Base-by-base conservation (phyloP, 2,888 invertebrate genomes). In the Callyntrura guangdongensis region DNA sequence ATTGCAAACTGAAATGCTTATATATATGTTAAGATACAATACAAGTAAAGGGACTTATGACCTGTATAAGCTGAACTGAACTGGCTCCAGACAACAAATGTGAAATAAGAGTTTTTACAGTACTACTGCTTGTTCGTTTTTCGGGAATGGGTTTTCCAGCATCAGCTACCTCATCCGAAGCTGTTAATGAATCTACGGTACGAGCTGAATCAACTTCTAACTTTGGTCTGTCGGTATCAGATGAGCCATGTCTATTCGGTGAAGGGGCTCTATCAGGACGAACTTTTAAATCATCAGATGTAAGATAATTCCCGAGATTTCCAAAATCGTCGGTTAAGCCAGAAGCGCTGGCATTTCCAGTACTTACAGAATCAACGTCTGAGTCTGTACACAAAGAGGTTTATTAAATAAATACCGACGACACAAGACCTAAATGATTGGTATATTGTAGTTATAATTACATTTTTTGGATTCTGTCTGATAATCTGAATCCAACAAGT, bases 51-150 rank as follows among this genome's bases (percentile, higher is more conserved):
- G n/a, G n/a, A n/a, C n/a, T n/a, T n/a, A 36, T 36, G 6, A 95
- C 95, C 94, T 95, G 95, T 91, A 96, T 95, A 49, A 95, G 94
- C 67, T 94, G 95, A 74, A 95, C 94, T 20, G 95, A 95, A 4
- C 95, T 95, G 0, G 95, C 95, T 6, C 96, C 96, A 0, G 97
- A 96, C 88, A 97, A 94, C 4, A 97, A 95, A 94, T 97, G 96
- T 6, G 97, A 96, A 8, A 97, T 95, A 92, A 97, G 96, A 36
- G 96, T 96, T 94, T 97, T 97, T 6, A 97, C 96, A 47, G 96
- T 88, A 92, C 91, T 92, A 47, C 91, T 94, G 20, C 90, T 93
- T 8, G 49, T 77, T 91, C 92, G 92, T 85, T 92, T 94, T 74
- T 94, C 94, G 45, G 81, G 82, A 72, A 94, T 93, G 56, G 72